These are phyloP conservation scores for Ardeotis arabs DNA, from an alignment of 2,113 vertebrate genomes.

Conservation along the genomic window DNA sequence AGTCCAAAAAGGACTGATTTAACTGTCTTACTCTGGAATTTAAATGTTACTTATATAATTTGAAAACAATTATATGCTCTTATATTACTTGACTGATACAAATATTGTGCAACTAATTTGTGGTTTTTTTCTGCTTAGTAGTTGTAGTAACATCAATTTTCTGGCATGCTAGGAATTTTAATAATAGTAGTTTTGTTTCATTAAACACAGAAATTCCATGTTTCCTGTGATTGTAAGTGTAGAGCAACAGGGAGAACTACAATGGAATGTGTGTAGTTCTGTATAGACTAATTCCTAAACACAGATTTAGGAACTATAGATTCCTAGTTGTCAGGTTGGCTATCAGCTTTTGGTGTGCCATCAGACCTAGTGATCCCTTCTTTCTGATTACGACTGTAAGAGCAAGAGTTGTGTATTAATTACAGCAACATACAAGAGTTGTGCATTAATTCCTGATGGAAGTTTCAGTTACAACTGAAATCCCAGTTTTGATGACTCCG, in stretches of 20 bases:
- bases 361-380: background rate
- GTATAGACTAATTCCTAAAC: background rate
- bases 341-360: background rate
- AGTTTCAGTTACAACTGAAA: background rate
- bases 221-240: background rate
- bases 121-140: background rate
- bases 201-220: background rate
- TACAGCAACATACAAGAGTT: background rate
- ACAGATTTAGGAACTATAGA: background rate
- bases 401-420: background rate
- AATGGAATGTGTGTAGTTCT: background rate
- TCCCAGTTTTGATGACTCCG: background rate
- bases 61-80: background rate
- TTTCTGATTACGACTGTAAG: background rate
- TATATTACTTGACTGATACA: background rate
- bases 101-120: background rate
- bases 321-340: background rate
- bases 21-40: background rate
- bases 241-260: background rate
- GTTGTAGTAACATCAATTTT: background rate
- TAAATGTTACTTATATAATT: background rate
- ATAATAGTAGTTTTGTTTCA: background rate
- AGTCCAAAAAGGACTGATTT: background rate
- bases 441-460: background rate
- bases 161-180: background rate